Conservation (phyloP, 2,888 invertebrate species). For the Spodoptera exigua region DNA sequence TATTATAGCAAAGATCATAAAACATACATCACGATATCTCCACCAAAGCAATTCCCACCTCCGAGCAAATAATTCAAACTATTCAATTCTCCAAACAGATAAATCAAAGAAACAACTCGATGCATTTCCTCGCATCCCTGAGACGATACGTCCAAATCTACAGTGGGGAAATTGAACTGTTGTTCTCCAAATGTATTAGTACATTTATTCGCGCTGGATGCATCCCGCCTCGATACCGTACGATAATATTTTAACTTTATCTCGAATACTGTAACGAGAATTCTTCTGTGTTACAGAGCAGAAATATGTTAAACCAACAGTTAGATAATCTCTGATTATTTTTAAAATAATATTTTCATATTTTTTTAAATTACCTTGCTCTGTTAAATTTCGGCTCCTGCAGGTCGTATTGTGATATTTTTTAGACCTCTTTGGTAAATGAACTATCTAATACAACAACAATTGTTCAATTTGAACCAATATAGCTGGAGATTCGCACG, state of each 20-base stretch:
- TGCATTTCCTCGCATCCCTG: conserved; percentile 50
- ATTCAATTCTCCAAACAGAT: conserved; percentile 55
- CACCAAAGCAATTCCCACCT: conserved; percentile 1
- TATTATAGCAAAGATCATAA: too few species aligned
- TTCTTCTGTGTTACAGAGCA: conserved; percentile 67
- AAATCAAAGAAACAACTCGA: conserved; percentile 52
- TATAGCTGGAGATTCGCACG: too few species aligned
- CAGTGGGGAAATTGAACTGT: conserved; percentile 80
- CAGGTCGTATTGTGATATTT: too few species aligned
- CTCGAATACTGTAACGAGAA: conserved; percentile 81
- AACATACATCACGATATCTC: neutral
- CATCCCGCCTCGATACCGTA: conserved; percentile 77
- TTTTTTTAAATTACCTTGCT: too few species aligned
- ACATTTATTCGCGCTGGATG: conserved; percentile 80
- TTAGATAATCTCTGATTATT: conserved; percentile 3
- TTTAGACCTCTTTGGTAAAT: too few species aligned
- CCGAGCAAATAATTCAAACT: conserved; percentile 16
- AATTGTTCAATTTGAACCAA: too few species aligned
- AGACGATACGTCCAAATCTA: conserved; percentile 56
- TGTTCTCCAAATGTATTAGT: conserved; percentile 86
- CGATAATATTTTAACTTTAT: conserved; percentile 88
- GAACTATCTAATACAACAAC: too few species aligned
- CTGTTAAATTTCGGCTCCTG: too few species aligned
- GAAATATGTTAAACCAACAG: conserved; percentile 24
- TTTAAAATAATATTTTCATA: too few species aligned